Evolutionary conservation across 2,888 invertebrate species (phyloP).

Genomic region (Nemotelus nigrinus): DNA sequence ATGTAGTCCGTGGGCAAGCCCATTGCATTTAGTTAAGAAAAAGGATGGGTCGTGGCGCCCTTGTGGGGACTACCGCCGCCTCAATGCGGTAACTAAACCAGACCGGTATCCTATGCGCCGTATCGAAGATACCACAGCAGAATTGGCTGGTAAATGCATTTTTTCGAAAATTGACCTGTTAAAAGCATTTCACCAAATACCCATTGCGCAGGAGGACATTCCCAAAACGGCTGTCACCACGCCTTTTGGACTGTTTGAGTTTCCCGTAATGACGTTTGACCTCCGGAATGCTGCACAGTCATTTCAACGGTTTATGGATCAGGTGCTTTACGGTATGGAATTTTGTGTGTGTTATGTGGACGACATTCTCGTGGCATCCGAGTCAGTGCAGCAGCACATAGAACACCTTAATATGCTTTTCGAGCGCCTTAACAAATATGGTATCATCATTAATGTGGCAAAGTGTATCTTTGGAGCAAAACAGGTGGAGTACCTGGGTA

Average conservation of each 20-base stretch:
- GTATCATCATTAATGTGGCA: no score
- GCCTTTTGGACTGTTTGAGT: constrained; percentile 1
- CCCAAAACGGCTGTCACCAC: constrained; percentile 7
- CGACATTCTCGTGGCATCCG: constrained; percentile 53
- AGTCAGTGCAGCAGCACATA: no score
- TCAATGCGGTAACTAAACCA: not conserved
- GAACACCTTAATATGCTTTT: no score
- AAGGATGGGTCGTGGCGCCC: no score
- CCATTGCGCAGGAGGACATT: no score
- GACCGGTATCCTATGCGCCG: not conserved
- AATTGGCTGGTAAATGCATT: not conserved
- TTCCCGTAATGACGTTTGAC: constrained; percentile 53
- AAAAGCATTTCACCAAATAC: no score
- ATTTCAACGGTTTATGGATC: constrained; percentile 57
- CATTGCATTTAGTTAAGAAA: no score
- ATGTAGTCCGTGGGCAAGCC: no score
- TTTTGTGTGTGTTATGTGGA: constrained; percentile 54
- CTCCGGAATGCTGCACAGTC: constrained; percentile 57
- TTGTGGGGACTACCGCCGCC: not conserved
- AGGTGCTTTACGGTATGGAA: constrained; percentile 51
- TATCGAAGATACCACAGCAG: not conserved
- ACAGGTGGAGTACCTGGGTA: no score
- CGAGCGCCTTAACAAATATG: no score
- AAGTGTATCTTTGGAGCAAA: no score
- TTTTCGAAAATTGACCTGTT: no score